Conservation (phyloP, 2,888 invertebrate genomes). For the Melanotus villosus region DNA sequence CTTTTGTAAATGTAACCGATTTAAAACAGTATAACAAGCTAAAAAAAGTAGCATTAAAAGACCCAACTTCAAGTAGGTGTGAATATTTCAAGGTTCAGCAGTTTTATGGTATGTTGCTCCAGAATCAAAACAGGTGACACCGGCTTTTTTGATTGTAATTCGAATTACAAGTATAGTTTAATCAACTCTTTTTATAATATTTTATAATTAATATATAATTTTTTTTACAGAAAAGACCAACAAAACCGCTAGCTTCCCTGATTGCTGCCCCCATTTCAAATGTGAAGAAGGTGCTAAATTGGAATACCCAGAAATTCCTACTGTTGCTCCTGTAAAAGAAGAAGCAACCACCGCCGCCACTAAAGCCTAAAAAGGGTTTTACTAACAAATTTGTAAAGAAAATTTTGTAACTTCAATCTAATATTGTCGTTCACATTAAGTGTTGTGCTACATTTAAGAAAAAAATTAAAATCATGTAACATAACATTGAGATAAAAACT, state of each 20-base stretch:
- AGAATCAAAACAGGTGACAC: no score
- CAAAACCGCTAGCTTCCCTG: slow-evolving; percentile 90
- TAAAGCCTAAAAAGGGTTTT: slow-evolving; percentile 30
- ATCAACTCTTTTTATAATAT: no score
- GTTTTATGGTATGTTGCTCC: no score
- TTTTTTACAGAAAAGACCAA: slow-evolving; percentile 82
- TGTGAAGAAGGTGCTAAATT: slow-evolving; percentile 89
- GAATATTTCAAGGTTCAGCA: no score
- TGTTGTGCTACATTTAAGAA: slow-evolving; percentile 1
- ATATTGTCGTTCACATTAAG: not conserved
- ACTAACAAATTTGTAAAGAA: not conserved
- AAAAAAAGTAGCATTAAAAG: no score
- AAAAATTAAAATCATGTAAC: not conserved
- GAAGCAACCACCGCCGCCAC: slow-evolving; percentile 48
- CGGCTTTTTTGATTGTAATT: no score
- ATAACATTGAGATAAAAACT: not conserved
- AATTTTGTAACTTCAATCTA: not conserved
- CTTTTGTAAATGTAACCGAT: no score
- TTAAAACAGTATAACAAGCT: no score
- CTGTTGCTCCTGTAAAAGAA: slow-evolving; percentile 66
- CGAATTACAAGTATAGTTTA: no score
- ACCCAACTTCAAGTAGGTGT: no score
- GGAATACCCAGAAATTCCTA: slow-evolving; percentile 87
- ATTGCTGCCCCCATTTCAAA: slow-evolving; percentile 87
- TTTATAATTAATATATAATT: no score